Conservation (phyloP, 2,888 invertebrate genomes). For the Drosophila conformis region DNA sequence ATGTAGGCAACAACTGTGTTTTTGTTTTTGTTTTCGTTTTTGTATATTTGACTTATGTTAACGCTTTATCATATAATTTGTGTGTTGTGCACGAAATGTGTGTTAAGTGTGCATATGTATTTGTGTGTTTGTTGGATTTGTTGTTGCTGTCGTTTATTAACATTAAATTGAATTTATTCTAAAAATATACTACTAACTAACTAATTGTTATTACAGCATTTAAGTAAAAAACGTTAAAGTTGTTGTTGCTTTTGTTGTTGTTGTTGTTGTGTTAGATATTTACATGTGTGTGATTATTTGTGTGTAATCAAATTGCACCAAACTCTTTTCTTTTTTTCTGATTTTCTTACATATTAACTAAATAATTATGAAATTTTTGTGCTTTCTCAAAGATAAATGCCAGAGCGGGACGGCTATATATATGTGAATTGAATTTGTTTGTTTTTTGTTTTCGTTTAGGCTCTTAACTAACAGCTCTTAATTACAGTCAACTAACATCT, state of each 20-base stretch:
- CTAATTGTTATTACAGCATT: slow-evolving; percentile 73
- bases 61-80: slow-evolving; percentile 21
- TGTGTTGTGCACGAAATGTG: slow-evolving; percentile 44
- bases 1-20: slow-evolving; percentile 29
- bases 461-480: not conserved
- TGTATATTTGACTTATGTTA: slow-evolving; percentile 25
- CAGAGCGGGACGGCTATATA: slow-evolving; percentile 48
- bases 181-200: slow-evolving; percentile 29
- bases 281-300: slow-evolving; percentile 51
- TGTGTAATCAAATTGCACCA: slow-evolving; percentile 57
- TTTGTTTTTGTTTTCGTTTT: not conserved
- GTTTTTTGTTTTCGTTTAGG: slow-evolving; percentile 25
- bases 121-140: slow-evolving; percentile 27
- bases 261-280: slow-evolving; percentile 47
- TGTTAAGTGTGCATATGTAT: slow-evolving; percentile 31
- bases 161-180: slow-evolving; percentile 60
- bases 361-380: slow-evolving; percentile 33
- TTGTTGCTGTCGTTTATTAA: slow-evolving; percentile 40
- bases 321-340: not conserved
- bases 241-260: slow-evolving; percentile 5
- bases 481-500: slow-evolving; percentile 5
- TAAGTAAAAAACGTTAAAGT: slow-evolving; percentile 73
- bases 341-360: slow-evolving; percentile 31
- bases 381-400: slow-evolving; percentile 18
- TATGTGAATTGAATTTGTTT: slow-evolving; percentile 29